Evolutionary conservation across 1,140 invertebrate genomes (phyloP), one percentile per base, ranked within the genome.

Genomic region (Drosophila azteca): DNA sequence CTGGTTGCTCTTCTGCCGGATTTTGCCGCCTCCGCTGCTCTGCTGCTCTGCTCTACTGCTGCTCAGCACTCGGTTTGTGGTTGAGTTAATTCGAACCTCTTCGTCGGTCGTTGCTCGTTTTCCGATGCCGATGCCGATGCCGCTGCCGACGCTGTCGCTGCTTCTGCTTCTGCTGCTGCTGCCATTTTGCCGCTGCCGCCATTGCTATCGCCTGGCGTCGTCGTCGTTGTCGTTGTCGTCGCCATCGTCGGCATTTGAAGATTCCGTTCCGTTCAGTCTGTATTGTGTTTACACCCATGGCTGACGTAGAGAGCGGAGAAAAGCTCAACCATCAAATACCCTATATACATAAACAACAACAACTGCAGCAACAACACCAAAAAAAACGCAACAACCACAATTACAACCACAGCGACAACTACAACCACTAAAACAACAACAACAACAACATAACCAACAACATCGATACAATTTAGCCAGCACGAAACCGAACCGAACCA

Each of bases 201-300:
- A 44, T 58, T 29, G 44, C 11, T 39, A 39, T 39, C 35, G 35
- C 35, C 11, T 39, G 35, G 44, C 45, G 52, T 51, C 68, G 53
- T 52, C 49, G 70, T 54, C 52, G 53, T 52, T 39, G 52, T 51
- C 68, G 53, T 52, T 44, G 70, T 54, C 52, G 53, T 52, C 49
- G 70, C 60, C 52, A 51, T 53, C 60, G 64, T 66, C 75, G 68
- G 66, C 71, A 72, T 70, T 79, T 61, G 64, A 70, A 58, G 69
- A 54, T 63, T 63, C 67, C 77, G 70, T 80, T 89, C 79, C 73
- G 77, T 84, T 90, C 88, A 90, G 89, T 90, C 88, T 90, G 88
- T 90, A 90, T 90, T 90, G 88, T 90, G 88, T 88, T 90, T 90
- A 90, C 89, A 90, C 88, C 89, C 89, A 90, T 88, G 89, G 78